Percentiles rank a stretch among this genome's conserved stretches.
Conservation (phyloP, 2,888 invertebrate species). For the Agelastica alni region DNA sequence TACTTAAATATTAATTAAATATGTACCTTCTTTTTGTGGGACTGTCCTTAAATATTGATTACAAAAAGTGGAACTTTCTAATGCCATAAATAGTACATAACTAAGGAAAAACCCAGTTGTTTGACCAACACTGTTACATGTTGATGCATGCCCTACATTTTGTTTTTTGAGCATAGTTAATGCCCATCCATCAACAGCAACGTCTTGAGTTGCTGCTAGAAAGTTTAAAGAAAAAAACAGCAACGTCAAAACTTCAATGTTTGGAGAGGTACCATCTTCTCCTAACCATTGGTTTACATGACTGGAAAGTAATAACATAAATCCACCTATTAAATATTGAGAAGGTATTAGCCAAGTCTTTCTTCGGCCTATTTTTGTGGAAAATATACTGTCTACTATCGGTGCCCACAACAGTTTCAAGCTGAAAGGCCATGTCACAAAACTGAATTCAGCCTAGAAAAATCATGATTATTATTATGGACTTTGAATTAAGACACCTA, state of each 20-base stretch:
- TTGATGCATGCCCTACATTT: constrained; percentile 98
- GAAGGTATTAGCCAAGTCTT: constrained; percentile 96
- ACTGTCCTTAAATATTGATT: constrained; percentile 83
- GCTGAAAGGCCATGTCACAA: constrained; percentile 90
- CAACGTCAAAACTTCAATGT: constrained; percentile 77
- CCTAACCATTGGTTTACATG: constrained; percentile 72
- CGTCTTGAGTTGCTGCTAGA: constrained; percentile 98
- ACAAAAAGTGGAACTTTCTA: constrained; percentile 95
- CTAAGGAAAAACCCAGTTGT: constrained; percentile 97
- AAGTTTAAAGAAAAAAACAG: constrained; percentile 93
- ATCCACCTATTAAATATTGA: constrained; percentile 87
- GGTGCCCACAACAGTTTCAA: constrained; percentile 98
- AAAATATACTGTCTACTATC: constrained; percentile 91
- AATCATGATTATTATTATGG: constrained; percentile 7
- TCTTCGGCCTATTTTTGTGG: constrained; percentile 81
- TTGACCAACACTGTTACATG: constrained; percentile 98
- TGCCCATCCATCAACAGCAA: constrained; percentile 99
- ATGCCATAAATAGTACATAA: constrained; percentile 92
- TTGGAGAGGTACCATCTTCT: constrained; percentile 62
- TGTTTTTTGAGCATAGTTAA: constrained; percentile 95
- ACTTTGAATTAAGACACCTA: not conserved
- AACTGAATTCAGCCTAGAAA: constrained; percentile 83
- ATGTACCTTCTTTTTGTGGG: constrained; percentile 69
- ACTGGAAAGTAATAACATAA: constrained; percentile 85
- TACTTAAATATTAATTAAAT: not conserved